A percentile compares a stretch with the other conserved stretches of the same genome.
Conservation (phyloP, 2,797 vertebrate genomes). For the Myotis myotis region DNA sequence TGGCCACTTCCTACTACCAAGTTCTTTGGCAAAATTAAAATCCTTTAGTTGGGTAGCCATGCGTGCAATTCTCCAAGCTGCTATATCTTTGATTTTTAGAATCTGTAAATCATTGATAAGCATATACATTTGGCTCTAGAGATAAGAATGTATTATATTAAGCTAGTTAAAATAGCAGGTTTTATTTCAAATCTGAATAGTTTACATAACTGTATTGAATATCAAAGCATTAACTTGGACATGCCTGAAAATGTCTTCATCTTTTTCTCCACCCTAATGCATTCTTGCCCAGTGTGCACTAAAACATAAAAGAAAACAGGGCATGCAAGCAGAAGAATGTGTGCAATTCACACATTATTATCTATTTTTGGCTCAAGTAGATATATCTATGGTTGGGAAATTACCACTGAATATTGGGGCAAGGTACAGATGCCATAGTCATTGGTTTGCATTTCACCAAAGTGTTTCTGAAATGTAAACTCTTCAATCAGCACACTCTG, state of each 20-base stretch:
- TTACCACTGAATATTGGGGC: neutral
- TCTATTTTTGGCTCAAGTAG: neutral
- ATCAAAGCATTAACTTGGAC: neutral
- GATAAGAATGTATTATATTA: neutral
- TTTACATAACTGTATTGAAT: neutral
- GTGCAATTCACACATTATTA: neutral
- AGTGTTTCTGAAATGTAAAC: neutral
- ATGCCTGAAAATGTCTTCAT: neutral
- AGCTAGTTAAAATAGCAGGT: neutral
- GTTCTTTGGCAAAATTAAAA: neutral
- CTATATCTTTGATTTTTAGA: neutral
- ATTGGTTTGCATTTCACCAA: neutral
- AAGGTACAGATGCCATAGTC: neutral
- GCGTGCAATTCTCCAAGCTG: neutral
- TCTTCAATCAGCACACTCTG: neutral
- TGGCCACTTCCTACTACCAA: neutral
- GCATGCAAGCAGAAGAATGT: neutral
- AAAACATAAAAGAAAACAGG: neutral
- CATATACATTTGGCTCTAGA: neutral
- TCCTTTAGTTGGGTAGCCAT: neutral
- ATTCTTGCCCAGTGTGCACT: neutral
- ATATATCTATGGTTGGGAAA: neutral
- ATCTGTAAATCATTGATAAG: neutral
- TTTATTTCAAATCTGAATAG: slow-evolving; percentile 7
- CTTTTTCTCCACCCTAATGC: neutral